These are phyloP conservation scores for Mormyrus lacerda DNA, from an alignment of 2,113 vertebrate genomes.

Conservation along the genomic window DNA sequence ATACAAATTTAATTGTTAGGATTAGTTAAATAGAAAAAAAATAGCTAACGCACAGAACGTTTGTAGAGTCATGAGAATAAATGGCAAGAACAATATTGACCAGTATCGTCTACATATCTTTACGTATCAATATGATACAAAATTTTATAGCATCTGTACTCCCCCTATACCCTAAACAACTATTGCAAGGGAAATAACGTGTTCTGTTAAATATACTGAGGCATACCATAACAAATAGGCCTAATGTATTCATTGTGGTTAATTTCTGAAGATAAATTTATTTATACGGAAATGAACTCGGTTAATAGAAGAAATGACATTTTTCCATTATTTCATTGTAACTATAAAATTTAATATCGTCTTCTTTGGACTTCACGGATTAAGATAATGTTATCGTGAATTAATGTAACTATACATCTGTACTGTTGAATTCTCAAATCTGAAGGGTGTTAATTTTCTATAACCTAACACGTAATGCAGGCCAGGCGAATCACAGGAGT, in stretches of 20 bases:
- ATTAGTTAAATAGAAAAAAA: background rate
- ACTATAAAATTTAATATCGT: background rate
- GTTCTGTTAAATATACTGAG: background rate
- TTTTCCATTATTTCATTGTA: background rate
- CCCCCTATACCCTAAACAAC: background rate
- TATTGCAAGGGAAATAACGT: background rate
- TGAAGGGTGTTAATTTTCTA: background rate
- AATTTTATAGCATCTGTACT: background rate
- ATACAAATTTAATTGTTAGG: background rate
- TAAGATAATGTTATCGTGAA: background rate
- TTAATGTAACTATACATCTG: background rate
- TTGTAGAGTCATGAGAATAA: background rate
- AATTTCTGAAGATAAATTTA: background rate
- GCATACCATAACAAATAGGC: background rate
- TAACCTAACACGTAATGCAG: background rate
- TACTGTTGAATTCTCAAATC: background rate
- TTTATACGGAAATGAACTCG: background rate
- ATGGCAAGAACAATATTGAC: background rate
- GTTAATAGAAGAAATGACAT: background rate
- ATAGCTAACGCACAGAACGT: background rate
- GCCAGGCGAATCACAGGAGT: background rate
- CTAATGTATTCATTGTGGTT: background rate
- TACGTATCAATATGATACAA: background rate
- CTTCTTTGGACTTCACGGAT: background rate
- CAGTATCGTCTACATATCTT: background rate